Base-by-base conservation (phyloP, 2,888 invertebrate genomes). In the Dasypolia templi region DNA sequence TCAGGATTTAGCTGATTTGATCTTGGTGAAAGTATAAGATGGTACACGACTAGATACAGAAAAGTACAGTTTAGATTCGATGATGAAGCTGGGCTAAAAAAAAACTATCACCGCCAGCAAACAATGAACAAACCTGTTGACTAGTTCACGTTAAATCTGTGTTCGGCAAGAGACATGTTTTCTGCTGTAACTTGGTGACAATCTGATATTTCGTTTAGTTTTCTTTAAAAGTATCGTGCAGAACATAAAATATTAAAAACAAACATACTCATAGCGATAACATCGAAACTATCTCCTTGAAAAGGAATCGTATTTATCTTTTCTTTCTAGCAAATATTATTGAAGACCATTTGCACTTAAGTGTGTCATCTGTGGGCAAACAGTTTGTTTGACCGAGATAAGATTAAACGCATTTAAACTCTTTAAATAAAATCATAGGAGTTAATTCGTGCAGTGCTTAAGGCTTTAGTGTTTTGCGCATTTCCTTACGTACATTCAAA, bases 341-440 rank as follows among this genome's bases (percentile, higher is more conserved):
- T 86, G 85, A 85, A 89, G 81, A 86, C 89, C 91, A 89, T 91
- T 88, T 89, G 87, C 67, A 85, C 86, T 84, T 87, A 87, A 89
- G 83, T 82, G 71, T 83, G 87, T 87, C 88, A 90, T 88, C 86
- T 84, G 72, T 74, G 75, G 77, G 84, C 90, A 94, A 94, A 94
- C 91, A 93, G 83, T 77, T 87, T 87, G 84, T 88, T 85, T 83
- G 82, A 82, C 59, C 46, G 9, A 73, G 87, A 86, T 86, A 87
- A 84, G 79, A 81, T 77, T 73, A 82, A 75, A 64, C 32, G 35
- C 62, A 79, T 73, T 79, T 70, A 53, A 63, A 73, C 75, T 74
- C 65, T 67, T 64, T 59, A 61, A 74, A 73, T 75, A 77, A 67
- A 62, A 81, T 62, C 49, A 67, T 53, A 59, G 19, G 17, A 62